A percentile compares a stretch with the other conserved stretches of the same genome.
These are phyloP conservation scores for Dasyornis broadbenti DNA, from an alignment of 2,113 vertebrate genomes.

Conservation along the genomic window DNA sequence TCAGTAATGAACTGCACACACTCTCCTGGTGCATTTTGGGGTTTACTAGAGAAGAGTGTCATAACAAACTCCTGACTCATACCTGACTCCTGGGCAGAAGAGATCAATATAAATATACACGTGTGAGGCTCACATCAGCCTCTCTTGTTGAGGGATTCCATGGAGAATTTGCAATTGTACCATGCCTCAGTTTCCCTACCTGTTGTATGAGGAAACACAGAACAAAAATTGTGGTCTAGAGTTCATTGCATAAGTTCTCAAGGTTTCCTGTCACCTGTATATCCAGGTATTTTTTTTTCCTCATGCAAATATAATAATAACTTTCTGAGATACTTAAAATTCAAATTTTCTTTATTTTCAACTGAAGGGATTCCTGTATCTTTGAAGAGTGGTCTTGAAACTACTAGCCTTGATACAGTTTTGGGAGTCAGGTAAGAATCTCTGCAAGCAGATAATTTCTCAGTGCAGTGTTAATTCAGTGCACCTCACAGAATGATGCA, in stretches of 20 bases:
- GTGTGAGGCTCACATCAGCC: background rate
- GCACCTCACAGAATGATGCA: background rate
- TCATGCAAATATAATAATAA: background rate
- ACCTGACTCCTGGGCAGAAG: background rate
- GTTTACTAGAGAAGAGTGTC: background rate
- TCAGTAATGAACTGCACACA: background rate
- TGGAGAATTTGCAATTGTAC: background rate
- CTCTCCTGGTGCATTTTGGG: background rate
- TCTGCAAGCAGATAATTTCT: background rate
- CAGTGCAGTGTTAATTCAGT: background rate
- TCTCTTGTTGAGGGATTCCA: no score
- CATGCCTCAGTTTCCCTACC: background rate
- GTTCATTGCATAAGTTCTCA: background rate
- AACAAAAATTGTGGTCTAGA: background rate
- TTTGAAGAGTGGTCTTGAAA: background rate
- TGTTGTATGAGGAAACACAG: background rate
- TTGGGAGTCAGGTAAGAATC: background rate
- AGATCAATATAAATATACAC: accelerated
- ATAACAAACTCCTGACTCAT: background rate
- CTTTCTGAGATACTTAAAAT: background rate
- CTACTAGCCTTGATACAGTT: background rate
- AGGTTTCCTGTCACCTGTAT: background rate
- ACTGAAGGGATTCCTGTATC: background rate
- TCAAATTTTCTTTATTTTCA: background rate
- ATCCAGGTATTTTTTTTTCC: background rate